A percentile compares a stretch with the other conserved stretches of the same genome.
phyloP scores from a whole-genome alignment of 2,888 invertebrate genomes.

The Cryptophagus acutangulus region DNA sequence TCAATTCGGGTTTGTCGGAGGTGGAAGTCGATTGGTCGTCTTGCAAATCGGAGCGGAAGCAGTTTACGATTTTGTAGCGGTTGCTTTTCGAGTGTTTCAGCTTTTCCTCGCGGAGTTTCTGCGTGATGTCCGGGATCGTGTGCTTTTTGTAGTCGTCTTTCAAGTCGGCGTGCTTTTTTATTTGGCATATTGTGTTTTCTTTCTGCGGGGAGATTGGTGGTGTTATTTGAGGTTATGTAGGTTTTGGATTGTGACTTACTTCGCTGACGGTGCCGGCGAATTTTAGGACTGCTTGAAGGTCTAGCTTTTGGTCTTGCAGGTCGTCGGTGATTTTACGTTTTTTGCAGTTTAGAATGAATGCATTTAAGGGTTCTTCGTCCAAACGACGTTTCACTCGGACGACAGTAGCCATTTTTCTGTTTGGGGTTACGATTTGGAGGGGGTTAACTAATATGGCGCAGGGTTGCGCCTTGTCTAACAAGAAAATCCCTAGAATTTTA shows the following conservation, averaged over 20 bases:
- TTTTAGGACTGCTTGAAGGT: constrained; percentile 60
- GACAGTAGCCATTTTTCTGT: constrained; percentile 54
- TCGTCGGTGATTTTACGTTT: constrained; percentile 56
- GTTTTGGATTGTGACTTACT: constrained; percentile 28
- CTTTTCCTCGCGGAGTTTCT: constrained; percentile 48
- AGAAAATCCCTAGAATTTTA: no score
- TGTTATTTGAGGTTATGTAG: constrained; percentile 7
- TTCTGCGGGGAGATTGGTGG: constrained; percentile 41
- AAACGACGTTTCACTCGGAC: constrained; percentile 68
- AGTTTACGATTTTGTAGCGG: constrained; percentile 58
- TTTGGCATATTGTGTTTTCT: constrained; percentile 47
- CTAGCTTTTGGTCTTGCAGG: constrained; percentile 37
- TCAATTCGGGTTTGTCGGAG: constrained; percentile 42
- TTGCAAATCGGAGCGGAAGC: constrained; percentile 47
- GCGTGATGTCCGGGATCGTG: constrained; percentile 43
- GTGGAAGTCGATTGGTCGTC: constrained; percentile 30
- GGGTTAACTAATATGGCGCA: no score
- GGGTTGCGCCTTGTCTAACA: no score
- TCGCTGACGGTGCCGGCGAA: constrained; percentile 66
- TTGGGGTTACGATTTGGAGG: no score
- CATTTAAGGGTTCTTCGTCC: constrained; percentile 66
- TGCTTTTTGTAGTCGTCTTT: constrained; percentile 51
- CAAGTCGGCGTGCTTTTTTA: constrained; percentile 49
- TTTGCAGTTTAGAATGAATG: constrained; percentile 68
- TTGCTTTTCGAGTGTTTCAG: constrained; percentile 50